Conservation (phyloP, 2,888 invertebrate genomes). For the Fragum whitleyi region DNA sequence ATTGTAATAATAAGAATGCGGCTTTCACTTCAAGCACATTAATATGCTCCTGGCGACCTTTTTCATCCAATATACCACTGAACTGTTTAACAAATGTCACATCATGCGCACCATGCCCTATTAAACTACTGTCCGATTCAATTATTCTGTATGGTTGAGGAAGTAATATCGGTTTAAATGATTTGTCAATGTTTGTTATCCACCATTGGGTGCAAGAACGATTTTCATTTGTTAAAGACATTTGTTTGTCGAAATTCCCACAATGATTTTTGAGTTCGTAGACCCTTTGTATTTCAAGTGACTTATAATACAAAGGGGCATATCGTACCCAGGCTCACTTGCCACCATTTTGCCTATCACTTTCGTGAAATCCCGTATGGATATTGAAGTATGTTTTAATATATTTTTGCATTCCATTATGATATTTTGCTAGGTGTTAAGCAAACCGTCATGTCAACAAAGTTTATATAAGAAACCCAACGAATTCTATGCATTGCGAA, state of each 20-base stretch:
- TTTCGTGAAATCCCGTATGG: conserved; percentile 44
- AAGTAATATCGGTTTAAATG: conserved; percentile 16
- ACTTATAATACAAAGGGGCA: conserved; percentile 50
- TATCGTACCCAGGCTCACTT: conserved; percentile 40
- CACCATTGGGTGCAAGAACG: conserved; percentile 46
- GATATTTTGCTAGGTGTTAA: conserved; percentile 10
- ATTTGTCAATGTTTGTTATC: conserved; percentile 37
- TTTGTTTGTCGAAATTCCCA: conserved; percentile 47
- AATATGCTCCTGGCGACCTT: conserved; percentile 12
- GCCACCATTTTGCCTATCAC: conserved; percentile 56
- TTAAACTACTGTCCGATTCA: conserved; percentile 35
- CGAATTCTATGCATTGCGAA: conserved; percentile 33
- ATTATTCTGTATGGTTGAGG: conserved; percentile 11
- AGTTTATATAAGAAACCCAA: conserved; percentile 44
- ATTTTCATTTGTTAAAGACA: conserved; percentile 3
- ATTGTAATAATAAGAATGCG: conserved; percentile 11
- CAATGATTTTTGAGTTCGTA: conserved; percentile 27
- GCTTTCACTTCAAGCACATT: conserved; percentile 34
- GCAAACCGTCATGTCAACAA: conserved; percentile 9
- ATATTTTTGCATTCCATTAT: neutral
- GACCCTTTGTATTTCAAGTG: conserved; percentile 33
- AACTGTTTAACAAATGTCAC: neutral
- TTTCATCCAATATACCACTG: conserved; percentile 18
- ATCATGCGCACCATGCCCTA: conserved; percentile 27
- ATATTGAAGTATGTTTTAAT: conserved; percentile 9